Conservation (phyloP, 1,140 invertebrate species). For the Sycobia sp. region DNA sequence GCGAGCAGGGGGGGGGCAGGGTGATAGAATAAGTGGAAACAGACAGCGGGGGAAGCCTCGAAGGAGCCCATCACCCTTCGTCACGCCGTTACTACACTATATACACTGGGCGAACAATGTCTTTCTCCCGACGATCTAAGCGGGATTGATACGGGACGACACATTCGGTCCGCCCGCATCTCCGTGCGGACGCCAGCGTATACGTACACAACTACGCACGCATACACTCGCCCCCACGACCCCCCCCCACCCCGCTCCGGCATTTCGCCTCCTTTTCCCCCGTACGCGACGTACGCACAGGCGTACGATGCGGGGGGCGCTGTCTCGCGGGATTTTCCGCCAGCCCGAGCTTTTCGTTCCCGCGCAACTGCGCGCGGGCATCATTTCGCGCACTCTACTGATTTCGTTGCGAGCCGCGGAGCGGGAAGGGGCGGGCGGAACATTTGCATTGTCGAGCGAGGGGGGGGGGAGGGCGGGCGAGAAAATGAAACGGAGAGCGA, state of each 20-base stretch:
- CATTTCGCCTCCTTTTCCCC: no score
- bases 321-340: neutral
- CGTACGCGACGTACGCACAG: no score
- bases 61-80: constrained; percentile 7
- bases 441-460: constrained; percentile 1
- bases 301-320: no score
- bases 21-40: no score
- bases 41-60: neutral
- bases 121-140: constrained; percentile 25
- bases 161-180: neutral
- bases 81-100: neutral
- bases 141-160: constrained; percentile 31
- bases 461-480: neutral
- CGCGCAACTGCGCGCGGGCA: constrained; percentile 5
- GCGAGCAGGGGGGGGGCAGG: no score
- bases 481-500: neutral
- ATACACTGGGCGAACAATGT: constrained; percentile 30
- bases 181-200: neutral
- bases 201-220: no score
- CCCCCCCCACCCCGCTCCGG: no score
- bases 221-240: no score
- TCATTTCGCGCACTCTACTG: constrained; percentile 16
- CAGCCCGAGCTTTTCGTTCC: neutral
- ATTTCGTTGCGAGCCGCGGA: no score
- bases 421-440: no score